phyloP scores from a whole-genome alignment of 2,888 invertebrate genomes.

The Hirtodrosophila trivittata region DNA sequence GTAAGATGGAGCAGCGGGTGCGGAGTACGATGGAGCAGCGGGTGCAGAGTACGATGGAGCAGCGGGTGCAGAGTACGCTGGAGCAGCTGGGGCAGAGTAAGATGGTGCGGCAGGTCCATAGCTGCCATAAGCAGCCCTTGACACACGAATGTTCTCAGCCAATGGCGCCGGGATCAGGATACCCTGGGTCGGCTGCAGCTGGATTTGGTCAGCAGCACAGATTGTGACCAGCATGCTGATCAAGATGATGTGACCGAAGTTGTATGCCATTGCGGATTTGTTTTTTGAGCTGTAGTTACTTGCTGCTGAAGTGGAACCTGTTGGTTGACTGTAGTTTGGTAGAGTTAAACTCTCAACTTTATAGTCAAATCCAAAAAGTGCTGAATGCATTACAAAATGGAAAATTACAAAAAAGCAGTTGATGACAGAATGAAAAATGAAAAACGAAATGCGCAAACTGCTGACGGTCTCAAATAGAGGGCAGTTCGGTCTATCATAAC shows the following conservation, averaged over 20 bases:
- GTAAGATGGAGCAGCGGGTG: conserved; percentile 46
- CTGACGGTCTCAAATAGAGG: conserved; percentile 49
- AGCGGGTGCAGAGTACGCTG: conserved; percentile 42
- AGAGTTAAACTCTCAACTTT: conserved; percentile 46
- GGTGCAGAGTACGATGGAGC: conserved; percentile 59
- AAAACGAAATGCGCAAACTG: conserved; percentile 44
- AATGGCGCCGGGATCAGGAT: conserved; percentile 80
- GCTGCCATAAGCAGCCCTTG: conserved; percentile 65
- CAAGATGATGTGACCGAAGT: conserved; percentile 51
- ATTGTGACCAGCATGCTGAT: conserved; percentile 44
- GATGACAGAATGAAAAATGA: conserved; percentile 2
- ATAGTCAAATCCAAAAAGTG: conserved; percentile 54
- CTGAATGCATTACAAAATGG: conserved; percentile 47
- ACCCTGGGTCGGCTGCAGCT: conserved; percentile 77
- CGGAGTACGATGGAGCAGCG: conserved; percentile 23
- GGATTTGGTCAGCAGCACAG: conserved; percentile 66
- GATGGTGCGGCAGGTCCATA: conserved; percentile 48
- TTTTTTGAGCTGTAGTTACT: conserved; percentile 33
- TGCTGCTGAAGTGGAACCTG: conserved; percentile 46
- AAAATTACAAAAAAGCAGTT: conserved; percentile 36
- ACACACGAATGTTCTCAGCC: conserved; percentile 74
- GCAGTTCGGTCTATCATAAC: conserved; percentile 26
- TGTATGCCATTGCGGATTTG: conserved; percentile 62
- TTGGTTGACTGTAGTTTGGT: conserved; percentile 53
- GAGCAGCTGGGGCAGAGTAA: conserved; percentile 33